These are phyloP conservation scores for Ailurus styani DNA, from an alignment of 2,113 vertebrate species.

Conservation along the genomic window DNA sequence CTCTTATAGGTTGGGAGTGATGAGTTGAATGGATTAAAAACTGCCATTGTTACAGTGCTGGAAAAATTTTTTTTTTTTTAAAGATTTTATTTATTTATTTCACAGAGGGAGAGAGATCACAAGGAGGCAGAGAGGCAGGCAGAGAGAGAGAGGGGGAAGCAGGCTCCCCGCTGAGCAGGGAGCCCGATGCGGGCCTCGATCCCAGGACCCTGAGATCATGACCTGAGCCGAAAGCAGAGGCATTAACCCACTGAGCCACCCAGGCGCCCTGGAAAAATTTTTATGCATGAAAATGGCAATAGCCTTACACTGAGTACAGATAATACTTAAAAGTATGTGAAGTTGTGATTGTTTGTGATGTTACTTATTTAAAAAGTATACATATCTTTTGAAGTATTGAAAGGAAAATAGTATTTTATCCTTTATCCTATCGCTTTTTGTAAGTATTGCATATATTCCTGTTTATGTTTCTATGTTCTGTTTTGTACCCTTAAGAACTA, in stretches of 20 bases:
- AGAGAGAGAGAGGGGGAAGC: no score
- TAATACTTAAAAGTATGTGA: conserved; percentile 72
- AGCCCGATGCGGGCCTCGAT: no score
- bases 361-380: conserved; percentile 66
- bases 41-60: conserved; percentile 68
- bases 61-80: conserved; percentile 63
- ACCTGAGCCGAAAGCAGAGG: no score
- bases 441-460: conserved; percentile 72
- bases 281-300: conserved; percentile 65
- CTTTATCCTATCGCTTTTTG: conserved; percentile 69
- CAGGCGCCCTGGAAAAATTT: conserved; percentile 65
- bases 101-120: no score
- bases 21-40: conserved; percentile 61
- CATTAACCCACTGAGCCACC: no score
- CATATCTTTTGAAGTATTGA: conserved; percentile 72
- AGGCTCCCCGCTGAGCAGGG: no score
- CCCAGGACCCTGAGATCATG: no score
- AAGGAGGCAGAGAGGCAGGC: no score
- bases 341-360: conserved; percentile 68
- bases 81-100: no score
- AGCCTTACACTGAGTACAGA: conserved; percentile 66
- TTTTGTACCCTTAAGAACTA: conserved; percentile 74
- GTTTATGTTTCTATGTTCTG: conserved; percentile 74
- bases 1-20: background rate
- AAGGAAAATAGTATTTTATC: conserved; percentile 72